Conservation (phyloP, 2,113 vertebrate genomes). For the Beaufortia kweichowensis region DNA sequence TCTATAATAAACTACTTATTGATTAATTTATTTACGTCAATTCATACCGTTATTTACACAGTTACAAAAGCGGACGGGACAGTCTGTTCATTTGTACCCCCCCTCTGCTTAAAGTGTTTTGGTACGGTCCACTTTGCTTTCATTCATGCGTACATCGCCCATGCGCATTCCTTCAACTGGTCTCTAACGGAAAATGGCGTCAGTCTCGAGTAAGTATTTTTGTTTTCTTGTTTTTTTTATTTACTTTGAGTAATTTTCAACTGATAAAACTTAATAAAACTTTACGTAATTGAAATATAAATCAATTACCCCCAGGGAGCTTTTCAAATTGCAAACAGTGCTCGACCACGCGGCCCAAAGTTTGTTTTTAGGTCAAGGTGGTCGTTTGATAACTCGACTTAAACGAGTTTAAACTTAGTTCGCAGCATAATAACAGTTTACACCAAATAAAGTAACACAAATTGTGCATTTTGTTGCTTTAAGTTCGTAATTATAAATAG, state of each 20-base stretch:
- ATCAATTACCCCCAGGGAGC: background rate
- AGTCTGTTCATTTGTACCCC: background rate
- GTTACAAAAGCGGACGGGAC: background rate
- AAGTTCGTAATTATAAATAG: background rate
- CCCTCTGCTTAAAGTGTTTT: background rate
- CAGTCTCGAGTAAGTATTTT: conserved; percentile 68
- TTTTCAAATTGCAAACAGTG: background rate
- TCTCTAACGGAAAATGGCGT: conserved; percentile 68
- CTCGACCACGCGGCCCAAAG: conserved; percentile 5
- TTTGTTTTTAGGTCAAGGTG: conserved; percentile 30
- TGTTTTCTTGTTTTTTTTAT: background rate
- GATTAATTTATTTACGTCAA: background rate
- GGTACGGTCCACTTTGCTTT: conserved; percentile 12
- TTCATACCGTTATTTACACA: background rate
- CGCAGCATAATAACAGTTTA: background rate
- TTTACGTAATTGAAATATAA: no score
- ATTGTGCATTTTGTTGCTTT: background rate
- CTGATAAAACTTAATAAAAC: background rate
- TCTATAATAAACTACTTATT: rapidly evolving
- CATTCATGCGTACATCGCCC: background rate
- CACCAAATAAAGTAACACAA: no score
- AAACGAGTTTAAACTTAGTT: background rate
- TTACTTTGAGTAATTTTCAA: background rate
- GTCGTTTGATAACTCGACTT: background rate
- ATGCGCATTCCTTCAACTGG: background rate